Evolutionary conservation across 2,113 vertebrate genomes (phyloP).

Genomic region (Mustelus asterias): DNA sequence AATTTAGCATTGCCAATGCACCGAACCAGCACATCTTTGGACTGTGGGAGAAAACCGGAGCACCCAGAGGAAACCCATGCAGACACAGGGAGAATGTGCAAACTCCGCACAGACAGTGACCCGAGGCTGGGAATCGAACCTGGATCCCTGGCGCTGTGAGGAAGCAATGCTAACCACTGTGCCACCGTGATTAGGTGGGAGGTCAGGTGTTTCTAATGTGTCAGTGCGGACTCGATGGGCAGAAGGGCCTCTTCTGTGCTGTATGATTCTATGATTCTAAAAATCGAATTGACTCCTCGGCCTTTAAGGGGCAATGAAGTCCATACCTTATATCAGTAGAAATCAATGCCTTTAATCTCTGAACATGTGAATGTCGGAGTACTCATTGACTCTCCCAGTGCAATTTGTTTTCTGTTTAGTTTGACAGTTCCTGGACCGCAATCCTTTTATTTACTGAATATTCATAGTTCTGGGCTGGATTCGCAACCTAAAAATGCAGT

Average conservation of each 20-base stretch:
- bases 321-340: background rate
- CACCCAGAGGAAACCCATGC: too few relatives aligned
- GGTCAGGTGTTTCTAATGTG: too few relatives aligned
- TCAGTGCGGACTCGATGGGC: too few relatives aligned
- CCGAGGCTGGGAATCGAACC: background rate
- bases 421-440: background rate
- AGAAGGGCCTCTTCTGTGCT: too few relatives aligned
- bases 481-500: background rate
- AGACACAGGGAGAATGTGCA: too few relatives aligned
- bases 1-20: too few relatives aligned
- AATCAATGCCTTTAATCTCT: background rate
- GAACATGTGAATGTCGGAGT: background rate
- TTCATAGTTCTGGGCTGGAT: background rate
- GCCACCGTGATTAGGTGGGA: too few relatives aligned
- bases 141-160: background rate
- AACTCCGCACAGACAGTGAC: too few relatives aligned
- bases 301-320: background rate
- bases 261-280: too few relatives aligned
- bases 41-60: too few relatives aligned
- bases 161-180: too few relatives aligned
- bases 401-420: background rate
- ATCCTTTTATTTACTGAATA: background rate
- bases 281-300: background rate
- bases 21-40: too few relatives aligned
- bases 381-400: background rate